Conservation (phyloP, 2,888 invertebrate genomes). For the Rhingia rostrata region DNA sequence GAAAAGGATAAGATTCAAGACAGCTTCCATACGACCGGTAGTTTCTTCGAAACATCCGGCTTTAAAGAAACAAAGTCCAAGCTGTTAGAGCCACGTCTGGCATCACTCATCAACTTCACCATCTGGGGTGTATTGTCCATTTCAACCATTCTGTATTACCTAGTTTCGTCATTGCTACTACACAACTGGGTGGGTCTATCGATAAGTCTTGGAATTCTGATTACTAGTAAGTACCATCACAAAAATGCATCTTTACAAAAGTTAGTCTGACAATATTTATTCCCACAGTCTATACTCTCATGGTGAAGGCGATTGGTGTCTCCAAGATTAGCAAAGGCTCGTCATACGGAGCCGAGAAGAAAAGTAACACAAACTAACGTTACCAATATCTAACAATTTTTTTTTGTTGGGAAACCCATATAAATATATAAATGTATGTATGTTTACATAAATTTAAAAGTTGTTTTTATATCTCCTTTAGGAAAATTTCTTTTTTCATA, state of each 20-base stretch:
- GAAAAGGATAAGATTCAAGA: slow-evolving; percentile 87
- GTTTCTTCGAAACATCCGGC: slow-evolving; percentile 91
- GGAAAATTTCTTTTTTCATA: slow-evolving; percentile 10
- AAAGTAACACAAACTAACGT: slow-evolving; percentile 77
- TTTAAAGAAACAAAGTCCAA: slow-evolving; percentile 86
- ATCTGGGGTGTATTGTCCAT: slow-evolving; percentile 85
- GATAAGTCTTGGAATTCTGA: slow-evolving; percentile 84
- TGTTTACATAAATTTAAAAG: slow-evolving; percentile 49
- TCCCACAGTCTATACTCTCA: slow-evolving; percentile 88
- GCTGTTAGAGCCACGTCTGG: slow-evolving; percentile 85
- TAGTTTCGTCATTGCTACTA: slow-evolving; percentile 77
- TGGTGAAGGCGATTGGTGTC: slow-evolving; percentile 92
- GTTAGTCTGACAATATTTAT: not conserved
- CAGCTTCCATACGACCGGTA: slow-evolving; percentile 85
- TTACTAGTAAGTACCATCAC: slow-evolving; percentile 88
- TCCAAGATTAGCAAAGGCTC: slow-evolving; percentile 93
- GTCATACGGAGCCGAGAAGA: slow-evolving; percentile 86
- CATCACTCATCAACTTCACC: slow-evolving; percentile 88
- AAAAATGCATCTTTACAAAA: not conserved
- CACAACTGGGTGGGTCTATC: slow-evolving; percentile 84
- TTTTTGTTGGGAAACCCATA: not conserved
- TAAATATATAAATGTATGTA: slow-evolving; percentile 6
- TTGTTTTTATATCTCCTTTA: slow-evolving; percentile 33
- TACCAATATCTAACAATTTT: slow-evolving; percentile 23
- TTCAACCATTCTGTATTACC: slow-evolving; percentile 79